A percentile compares a stretch with the other conserved stretches of the same genome.
Evolutionary conservation across 2,888 invertebrate genomes (phyloP).

Genomic region (Papilio elwesi): DNA sequence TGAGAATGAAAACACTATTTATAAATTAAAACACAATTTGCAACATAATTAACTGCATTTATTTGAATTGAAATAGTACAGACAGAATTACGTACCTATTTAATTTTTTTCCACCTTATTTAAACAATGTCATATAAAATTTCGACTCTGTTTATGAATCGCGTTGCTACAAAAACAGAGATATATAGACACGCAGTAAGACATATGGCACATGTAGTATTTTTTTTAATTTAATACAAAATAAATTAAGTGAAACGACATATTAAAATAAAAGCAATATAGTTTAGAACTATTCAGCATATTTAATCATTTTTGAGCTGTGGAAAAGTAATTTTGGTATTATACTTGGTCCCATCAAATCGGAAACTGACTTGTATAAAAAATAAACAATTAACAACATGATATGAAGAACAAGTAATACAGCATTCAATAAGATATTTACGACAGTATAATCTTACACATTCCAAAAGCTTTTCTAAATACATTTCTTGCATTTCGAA

Average conservation of each 20-base stretch:
- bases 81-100: background rate
- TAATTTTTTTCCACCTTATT: background rate
- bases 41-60: slow-evolving; percentile 23
- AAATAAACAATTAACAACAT: background rate
- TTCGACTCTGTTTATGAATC: slow-evolving; percentile 6
- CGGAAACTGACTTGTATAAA: slow-evolving; percentile 14
- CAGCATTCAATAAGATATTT: background rate
- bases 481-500: slow-evolving; percentile 17
- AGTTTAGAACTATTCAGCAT: background rate
- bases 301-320: background rate
- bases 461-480: slow-evolving; percentile 16
- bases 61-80: slow-evolving; percentile 21
- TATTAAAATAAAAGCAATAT: slow-evolving; percentile 14
- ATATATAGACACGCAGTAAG: slow-evolving; percentile 29
- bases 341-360: slow-evolving; percentile 35
- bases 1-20: background rate
- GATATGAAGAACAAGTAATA: slow-evolving; percentile 11
- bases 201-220: slow-evolving; percentile 25
- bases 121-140: slow-evolving; percentile 12
- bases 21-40: slow-evolving; percentile 4
- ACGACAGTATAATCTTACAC: background rate
- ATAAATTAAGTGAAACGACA: background rate
- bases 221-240: slow-evolving; percentile 17
- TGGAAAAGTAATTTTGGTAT: slow-evolving; percentile 24
- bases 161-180: slow-evolving; percentile 4